Evolutionary conservation across 64 coral and sea anemone species (phyloP).

Genomic region (Pocillopora verrucosa): DNA sequence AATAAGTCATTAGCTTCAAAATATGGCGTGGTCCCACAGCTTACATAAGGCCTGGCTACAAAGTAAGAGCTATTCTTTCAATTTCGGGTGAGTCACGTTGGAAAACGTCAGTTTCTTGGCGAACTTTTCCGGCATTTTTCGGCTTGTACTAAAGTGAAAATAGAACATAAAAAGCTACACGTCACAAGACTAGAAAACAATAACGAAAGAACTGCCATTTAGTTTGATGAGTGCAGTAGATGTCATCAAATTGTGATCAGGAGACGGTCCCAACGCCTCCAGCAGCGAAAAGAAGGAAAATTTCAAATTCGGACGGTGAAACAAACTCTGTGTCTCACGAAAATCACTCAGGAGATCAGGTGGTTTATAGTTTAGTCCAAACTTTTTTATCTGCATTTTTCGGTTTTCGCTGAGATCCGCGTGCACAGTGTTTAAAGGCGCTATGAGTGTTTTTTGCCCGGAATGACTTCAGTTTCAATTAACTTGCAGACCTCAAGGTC

Average conservation of each 20-base stretch:
- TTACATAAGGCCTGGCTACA: background rate
- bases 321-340: conserved; percentile 65
- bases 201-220: background rate
- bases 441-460: background rate
- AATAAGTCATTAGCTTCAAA: too few relatives aligned
- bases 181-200: conserved; percentile 1
- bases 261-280: conserved; percentile 54
- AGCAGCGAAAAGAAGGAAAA: conserved; percentile 86
- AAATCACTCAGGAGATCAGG: conserved; percentile 76
- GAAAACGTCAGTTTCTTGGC: background rate
- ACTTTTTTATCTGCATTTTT: background rate
- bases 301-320: conserved; percentile 61
- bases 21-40: background rate
- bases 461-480: background rate
- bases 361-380: conserved; percentile 8
- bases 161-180: background rate
- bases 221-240: conserved; percentile 65
- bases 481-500: conserved; percentile 31
- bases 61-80: background rate
- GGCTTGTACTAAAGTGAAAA: background rate
- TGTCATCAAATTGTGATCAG: conserved; percentile 62
- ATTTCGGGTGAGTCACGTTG: conserved; percentile 9
- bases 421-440: background rate
- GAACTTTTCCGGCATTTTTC: conserved; percentile 3
- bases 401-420: background rate